Base-by-base conservation (phyloP, 2,797 vertebrate species). In the Amniataba percoides region DNA sequence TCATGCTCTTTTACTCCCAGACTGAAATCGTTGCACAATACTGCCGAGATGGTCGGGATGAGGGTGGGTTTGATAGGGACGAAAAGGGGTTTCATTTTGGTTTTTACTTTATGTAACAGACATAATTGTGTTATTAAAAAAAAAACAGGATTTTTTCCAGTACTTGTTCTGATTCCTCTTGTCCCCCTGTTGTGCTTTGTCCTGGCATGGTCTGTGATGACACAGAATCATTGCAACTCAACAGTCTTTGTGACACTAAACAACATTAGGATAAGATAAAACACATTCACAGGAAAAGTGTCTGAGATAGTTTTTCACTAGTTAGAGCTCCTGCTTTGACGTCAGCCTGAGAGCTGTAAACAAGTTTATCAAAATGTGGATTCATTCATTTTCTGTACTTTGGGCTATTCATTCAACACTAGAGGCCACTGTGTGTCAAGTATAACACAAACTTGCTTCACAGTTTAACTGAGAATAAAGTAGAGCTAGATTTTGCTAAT, bases 81-180 rank as follows among this genome's bases (percentile, higher is more conserved):
- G 58, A 87, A 85, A 87, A 69, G 82, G 90, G 90, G 83, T 80
- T 87, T 86, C 66, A 84, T 89, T 90, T 90, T 91, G 82, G 82
- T 92, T 93, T 94, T 92, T 93, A 93, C 93, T 91, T 95, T 89
- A 87, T 93, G 93, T 95, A 93, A 92, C 89, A 85, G 58, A 89
- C 92, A 91, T 94, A 91, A 93, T 88, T 94, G 92, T 94, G 93
- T 95, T 93, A 93, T 91, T 94, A 93, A 92, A 90, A 89, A n/a
- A n/a, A 87, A 87, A 85, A 86, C 60, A 79, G 69, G 80, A 79
- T 84, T 91, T 94, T 91, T 95, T 89, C 85, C 87, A 93, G 93
- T 65, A 82, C 57, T 73, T 77, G 31, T 85, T 84, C 68, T 83
- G 18, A 75, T 81, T 84, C 2, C 14, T 64, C 0, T 63, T 34